phyloP scores from a whole-genome alignment of 53 echinoderm and acorn worm genomes.

The Temnopleurus reevesii region DNA sequence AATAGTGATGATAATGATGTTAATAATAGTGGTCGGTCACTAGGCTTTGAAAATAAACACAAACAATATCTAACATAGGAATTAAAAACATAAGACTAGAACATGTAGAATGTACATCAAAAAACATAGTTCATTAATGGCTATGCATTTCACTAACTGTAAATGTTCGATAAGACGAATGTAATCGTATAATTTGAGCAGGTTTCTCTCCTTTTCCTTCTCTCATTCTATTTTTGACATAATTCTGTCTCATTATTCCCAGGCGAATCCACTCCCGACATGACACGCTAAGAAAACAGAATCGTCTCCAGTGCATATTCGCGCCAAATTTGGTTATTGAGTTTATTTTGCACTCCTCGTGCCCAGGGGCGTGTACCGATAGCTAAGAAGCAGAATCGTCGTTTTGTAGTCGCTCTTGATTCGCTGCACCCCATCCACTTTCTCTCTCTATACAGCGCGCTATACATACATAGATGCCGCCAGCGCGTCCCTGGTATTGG shows the following conservation, averaged over 20 bases:
- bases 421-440: slow-evolving; percentile 39
- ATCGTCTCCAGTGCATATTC: slow-evolving; percentile 44
- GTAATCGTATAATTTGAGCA: neutral
- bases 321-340: slow-evolving; percentile 64
- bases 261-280: slow-evolving; percentile 29
- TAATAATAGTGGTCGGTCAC: no score
- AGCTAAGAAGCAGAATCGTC: slow-evolving; percentile 58
- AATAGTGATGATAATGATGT: no score
- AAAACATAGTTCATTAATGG: neutral
- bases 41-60: no score
- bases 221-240: slow-evolving; percentile 11
- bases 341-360: slow-evolving; percentile 58
- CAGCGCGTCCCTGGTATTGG: slow-evolving; percentile 33
- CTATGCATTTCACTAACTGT: neutral
- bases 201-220: neutral
- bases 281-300: slow-evolving; percentile 57
- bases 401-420: slow-evolving; percentile 47
- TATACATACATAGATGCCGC: slow-evolving; percentile 21
- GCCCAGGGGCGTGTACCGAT: slow-evolving; percentile 58
- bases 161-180: neutral
- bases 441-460: neutral
- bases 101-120: no score
- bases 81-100: no score
- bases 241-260: slow-evolving; percentile 30
- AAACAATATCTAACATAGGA: no score